Evolutionary conservation across 2,888 invertebrate genomes (phyloP).

Genomic region (Lochmaea crataegi): DNA sequence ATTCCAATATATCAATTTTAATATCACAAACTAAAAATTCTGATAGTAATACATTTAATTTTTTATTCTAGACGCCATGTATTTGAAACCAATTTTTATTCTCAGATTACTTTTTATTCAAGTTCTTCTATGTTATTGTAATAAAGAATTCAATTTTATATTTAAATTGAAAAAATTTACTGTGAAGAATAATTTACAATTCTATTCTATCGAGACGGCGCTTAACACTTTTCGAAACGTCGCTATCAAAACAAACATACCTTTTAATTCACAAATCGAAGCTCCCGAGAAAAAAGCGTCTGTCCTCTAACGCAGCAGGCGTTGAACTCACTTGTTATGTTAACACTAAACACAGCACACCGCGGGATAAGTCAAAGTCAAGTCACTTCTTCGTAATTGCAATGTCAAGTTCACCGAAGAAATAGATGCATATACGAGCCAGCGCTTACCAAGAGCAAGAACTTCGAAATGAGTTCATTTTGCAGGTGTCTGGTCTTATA

Average conservation of each 20-base stretch:
- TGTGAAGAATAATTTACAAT: too few species aligned
- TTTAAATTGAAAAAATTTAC: too few species aligned
- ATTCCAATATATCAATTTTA: too few species aligned
- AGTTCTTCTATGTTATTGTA: too few species aligned
- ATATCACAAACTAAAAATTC: too few species aligned
- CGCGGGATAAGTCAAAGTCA: slow-evolving; percentile 48
- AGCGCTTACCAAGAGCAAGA: slow-evolving; percentile 39
- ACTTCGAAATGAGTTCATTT: slow-evolving; percentile 60
- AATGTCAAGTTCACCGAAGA: slow-evolving; percentile 52
- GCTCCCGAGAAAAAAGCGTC: slow-evolving; percentile 19
- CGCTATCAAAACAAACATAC: slow-evolving; percentile 28
- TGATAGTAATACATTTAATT: too few species aligned
- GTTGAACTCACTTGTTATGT: slow-evolving; percentile 53
- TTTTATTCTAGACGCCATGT: too few species aligned
- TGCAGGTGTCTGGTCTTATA: slow-evolving; percentile 63
- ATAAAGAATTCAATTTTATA: too few species aligned
- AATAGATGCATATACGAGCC: slow-evolving; percentile 21
- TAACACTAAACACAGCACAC: slow-evolving; percentile 49
- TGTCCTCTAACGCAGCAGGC: slow-evolving; percentile 41
- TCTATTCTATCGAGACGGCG: not conserved
- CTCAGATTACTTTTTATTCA: too few species aligned
- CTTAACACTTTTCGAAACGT: not conserved
- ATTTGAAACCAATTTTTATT: too few species aligned
- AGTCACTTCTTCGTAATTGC: slow-evolving; percentile 52
- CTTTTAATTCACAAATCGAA: slow-evolving; percentile 23